Conservation (phyloP, 2,797 vertebrate species). For the Podarcis lilfordi region DNA sequence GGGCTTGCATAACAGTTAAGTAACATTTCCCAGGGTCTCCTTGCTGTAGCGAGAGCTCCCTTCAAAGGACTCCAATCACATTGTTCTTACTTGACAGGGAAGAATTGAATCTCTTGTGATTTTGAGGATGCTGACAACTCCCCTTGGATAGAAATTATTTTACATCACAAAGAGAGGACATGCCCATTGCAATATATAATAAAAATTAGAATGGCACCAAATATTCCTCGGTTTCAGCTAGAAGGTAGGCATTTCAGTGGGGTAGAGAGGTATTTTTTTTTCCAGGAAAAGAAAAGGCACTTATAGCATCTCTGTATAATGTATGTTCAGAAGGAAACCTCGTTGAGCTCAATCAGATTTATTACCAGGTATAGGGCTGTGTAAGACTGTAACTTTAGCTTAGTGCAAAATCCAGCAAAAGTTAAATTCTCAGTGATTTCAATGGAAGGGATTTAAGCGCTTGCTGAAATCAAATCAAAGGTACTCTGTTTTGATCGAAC, state of each 20-base stretch:
- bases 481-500: not conserved
- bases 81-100: constrained; percentile 48
- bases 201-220: constrained; percentile 17
- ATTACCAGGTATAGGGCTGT: no score
- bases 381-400: not conserved
- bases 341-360: no score
- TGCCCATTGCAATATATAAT: constrained; percentile 31
- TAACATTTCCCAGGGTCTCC: constrained; percentile 35
- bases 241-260: not conserved
- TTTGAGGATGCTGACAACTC: constrained; percentile 54
- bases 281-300: not conserved
- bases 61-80: constrained; percentile 45
- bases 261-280: not conserved
- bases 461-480: not conserved
- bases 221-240: not conserved
- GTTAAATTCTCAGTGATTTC: not conserved
- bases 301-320: not conserved
- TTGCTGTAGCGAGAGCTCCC: constrained; percentile 29
- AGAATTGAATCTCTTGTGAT: constrained; percentile 48
- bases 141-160: constrained; percentile 48
- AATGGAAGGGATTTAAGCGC: not conserved
- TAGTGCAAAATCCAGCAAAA: not conserved
- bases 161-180: constrained; percentile 52
- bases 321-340: not conserved
- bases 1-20: constrained; percentile 37